phyloP scores from a whole-genome alignment of 1,140 invertebrate species.

The Drosophila leontia region DNA sequence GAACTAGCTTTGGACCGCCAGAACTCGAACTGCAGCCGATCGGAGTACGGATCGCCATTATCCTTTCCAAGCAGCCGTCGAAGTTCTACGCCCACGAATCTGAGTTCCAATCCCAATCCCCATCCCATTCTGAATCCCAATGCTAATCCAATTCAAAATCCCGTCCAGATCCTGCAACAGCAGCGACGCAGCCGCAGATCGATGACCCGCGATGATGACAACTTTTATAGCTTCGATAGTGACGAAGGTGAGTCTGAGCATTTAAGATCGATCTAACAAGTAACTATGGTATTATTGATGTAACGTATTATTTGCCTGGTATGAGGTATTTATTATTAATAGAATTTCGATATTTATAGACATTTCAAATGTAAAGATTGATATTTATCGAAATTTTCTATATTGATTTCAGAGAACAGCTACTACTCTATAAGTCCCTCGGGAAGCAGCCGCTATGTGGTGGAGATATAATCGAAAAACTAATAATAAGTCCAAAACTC shows the following conservation, averaged over 20 bases:
- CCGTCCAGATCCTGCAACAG: constrained; percentile 22
- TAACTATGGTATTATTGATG: neutral
- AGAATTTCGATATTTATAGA: neutral
- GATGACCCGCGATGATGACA: constrained; percentile 78
- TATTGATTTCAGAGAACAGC: constrained; percentile 75
- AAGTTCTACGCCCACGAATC: constrained; percentile 51
- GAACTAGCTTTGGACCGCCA: constrained; percentile 52
- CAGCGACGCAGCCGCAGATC: constrained; percentile 64
- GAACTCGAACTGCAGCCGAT: constrained; percentile 72
- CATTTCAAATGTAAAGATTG: neutral
- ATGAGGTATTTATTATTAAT: no score
- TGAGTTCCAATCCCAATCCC: neutral
- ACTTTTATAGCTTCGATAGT: constrained; percentile 82
- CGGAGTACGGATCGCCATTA: constrained; percentile 67
- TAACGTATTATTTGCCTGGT: neutral
- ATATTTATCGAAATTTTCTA: neutral
- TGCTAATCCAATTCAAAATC: constrained; percentile 18
- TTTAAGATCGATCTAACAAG: neutral
- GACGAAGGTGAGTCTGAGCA: constrained; percentile 70
- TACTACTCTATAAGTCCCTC: constrained; percentile 82
- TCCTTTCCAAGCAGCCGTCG: constrained; percentile 56
- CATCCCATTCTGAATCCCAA: constrained; percentile 3
- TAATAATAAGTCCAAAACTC: neutral
- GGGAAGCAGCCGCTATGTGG: constrained; percentile 80
- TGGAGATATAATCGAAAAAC: constrained; percentile 63